phyloP scores from a whole-genome alignment of 2,888 invertebrate genomes.

The Agrotis clavis region DNA sequence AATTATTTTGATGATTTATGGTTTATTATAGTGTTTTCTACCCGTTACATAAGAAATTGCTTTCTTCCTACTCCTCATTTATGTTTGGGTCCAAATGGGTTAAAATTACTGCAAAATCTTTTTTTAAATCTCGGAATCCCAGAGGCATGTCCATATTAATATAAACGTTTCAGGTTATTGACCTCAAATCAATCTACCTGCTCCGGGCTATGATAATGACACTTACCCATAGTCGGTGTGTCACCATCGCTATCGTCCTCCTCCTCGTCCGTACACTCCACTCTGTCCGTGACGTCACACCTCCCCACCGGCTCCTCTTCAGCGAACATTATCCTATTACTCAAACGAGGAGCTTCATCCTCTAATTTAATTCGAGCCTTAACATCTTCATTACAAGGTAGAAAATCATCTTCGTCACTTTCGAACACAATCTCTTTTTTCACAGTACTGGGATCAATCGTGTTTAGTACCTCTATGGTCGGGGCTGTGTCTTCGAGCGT shows the following conservation, averaged over 20 bases:
- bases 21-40: no score
- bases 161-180: no score
- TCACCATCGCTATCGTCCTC: neutral
- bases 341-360: conserved; percentile 1
- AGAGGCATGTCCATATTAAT: no score
- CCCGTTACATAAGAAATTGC: no score
- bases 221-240: conserved; percentile 14
- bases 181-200: no score
- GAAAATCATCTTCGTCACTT: conserved; percentile 46
- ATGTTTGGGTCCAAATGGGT: no score
- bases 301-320: conserved; percentile 16
- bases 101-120: no score
- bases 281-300: conserved; percentile 3
- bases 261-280: neutral
- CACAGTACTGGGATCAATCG: conserved; percentile 33
- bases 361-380: neutral
- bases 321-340: conserved; percentile 31
- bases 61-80: no score
- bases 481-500: neutral
- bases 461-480: conserved; percentile 25
- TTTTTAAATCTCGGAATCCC: no score
- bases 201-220: no score
- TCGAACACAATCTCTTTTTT: conserved; percentile 40
- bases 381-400: neutral
- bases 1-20: no score